Evolutionary conservation across 2,797 vertebrate species (phyloP).

Genomic region (Bovichtus variegatus): DNA sequence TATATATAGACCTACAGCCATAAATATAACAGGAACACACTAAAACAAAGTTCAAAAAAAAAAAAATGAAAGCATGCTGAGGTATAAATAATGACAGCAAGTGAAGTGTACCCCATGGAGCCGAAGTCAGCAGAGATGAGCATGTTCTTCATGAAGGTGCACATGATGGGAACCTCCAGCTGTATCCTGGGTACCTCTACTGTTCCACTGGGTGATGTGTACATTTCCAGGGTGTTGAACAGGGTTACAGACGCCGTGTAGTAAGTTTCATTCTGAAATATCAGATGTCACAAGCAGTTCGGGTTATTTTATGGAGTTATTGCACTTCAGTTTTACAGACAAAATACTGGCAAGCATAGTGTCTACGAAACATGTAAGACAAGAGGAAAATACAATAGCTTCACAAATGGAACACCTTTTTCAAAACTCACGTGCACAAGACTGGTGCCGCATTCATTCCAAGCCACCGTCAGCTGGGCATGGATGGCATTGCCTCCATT

Average conservation of each 20-base stretch:
- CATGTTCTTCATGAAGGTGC: conserved; percentile 86
- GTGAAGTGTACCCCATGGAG: conserved; percentile 83
- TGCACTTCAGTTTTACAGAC: not conserved
- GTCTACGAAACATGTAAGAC: not conserved
- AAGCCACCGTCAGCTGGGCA: conserved; percentile 81
- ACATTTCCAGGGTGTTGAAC: conserved; percentile 63
- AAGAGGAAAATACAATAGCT: not conserved
- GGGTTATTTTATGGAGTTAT: not conserved
- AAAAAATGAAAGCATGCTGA: conserved; percentile 15
- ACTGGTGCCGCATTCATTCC: conserved; percentile 85
- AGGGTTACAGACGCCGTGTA: conserved; percentile 84
- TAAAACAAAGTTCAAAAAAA: not conserved
- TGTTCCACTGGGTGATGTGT: conserved; percentile 16
- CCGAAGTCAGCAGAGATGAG: conserved; percentile 86
- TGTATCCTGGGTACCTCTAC: conserved; percentile 64
- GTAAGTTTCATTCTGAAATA: conserved; percentile 87
- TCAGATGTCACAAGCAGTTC: conserved; percentile 12
- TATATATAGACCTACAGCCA: not conserved
- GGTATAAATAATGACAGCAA: conserved; percentile 17
- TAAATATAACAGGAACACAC: not conserved
- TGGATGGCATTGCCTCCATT: conserved; percentile 83
- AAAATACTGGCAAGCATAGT: not conserved
- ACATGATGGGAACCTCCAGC: conserved; percentile 86
- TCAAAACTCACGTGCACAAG: conserved; percentile 82
- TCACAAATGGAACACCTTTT: not conserved